Evolutionary conservation across 2,113 vertebrate genomes (phyloP), one percentile per base, ranked within the genome.

Genomic region (Rhinolophus ferrumequinum): DNA sequence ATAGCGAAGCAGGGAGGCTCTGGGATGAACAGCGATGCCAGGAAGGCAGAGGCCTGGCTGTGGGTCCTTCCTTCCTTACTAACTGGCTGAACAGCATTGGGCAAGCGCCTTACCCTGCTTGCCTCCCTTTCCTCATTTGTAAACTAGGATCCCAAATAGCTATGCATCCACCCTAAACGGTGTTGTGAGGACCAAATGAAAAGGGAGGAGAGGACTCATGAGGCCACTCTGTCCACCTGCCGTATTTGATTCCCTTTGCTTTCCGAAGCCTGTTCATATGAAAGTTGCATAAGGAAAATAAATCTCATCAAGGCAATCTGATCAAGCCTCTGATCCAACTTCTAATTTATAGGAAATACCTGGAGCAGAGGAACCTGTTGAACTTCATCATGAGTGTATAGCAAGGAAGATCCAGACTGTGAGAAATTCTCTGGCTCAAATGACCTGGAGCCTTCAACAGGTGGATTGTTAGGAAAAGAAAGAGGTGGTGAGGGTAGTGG

Each of bases 201-300:
- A 88, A 24, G 4, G 8, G 28, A 30, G 21, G 22, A 3, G 3
- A 52, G n/a, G 9, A 11, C 33, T 79, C 8, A 14, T 19, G 70
- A 94, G 26, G 26, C 33, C 6, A 6, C 35, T 85, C 35, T 62
- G 30, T 60, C 8, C n/a, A 72, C 60, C 14, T 89, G 67, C 10
- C 4, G 8, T 79, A 33, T 85, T 96, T 81, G 9, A 85, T 26
- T 89, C 10, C 13, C 13, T 91, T 94, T 97, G 38, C 41, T 89
- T 76, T 64, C 41, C 62, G 62, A 95, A 79, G 24, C 5, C 77
- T 81, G 6, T 33, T 86, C 38, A 22, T 41, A 38, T 85, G 60
- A 87, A 92, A 94, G 5, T 73, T 76, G 16, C 38, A 12, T 67
- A 58, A 72, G 5, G 35, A 90, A 89, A 81, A 73, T 26, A 73